Evolutionary conservation across 2,113 vertebrate species (phyloP).

Genomic region (Speoplatyrhinus poulsoni): DNA sequence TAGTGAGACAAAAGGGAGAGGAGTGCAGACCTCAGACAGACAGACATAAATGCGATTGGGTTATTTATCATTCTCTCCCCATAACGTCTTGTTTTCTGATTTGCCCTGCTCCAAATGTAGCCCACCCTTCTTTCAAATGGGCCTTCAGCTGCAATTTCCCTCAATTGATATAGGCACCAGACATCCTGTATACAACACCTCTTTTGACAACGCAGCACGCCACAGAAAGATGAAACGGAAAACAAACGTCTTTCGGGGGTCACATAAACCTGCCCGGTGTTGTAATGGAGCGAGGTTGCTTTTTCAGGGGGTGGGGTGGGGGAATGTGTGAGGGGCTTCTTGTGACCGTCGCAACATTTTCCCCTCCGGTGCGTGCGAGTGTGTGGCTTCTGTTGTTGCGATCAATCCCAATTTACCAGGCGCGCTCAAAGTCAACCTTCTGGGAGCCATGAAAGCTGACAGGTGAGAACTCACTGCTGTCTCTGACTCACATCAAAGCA

Average conservation of each 20-base stretch:
- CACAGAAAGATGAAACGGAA: conserved; percentile 38
- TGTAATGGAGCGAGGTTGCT: conserved; percentile 49
- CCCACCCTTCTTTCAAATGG: conserved; percentile 32
- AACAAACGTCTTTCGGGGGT: conserved; percentile 55
- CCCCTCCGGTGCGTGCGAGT: conserved; percentile 36
- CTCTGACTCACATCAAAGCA: conserved; percentile 72
- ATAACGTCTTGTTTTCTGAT: conserved; percentile 35
- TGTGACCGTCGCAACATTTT: conserved; percentile 61
- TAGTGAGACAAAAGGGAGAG: conserved; percentile 1
- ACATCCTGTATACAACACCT: conserved; percentile 34
- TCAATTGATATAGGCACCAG: conserved; percentile 22
- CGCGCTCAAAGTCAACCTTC: conserved; percentile 75
- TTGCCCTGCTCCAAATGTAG: conserved; percentile 38
- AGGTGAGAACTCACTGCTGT: conserved; percentile 76
- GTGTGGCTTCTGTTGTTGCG: conserved; percentile 70
- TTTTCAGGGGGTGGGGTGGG: conserved; percentile 17
- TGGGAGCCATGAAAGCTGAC: conserved; percentile 75
- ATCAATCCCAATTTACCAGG: conserved; percentile 82
- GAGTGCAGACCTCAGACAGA: conserved; percentile 27
- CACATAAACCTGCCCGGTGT: conserved; percentile 60
- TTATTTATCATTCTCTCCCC: too few relatives aligned
- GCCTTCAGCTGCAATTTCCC: conserved; percentile 9
- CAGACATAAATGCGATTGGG: not conserved
- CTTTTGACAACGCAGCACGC: conserved; percentile 35
- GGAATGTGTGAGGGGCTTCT: conserved; percentile 40